A percentile compares a stretch with the other conserved stretches of the same genome.
phyloP scores from a whole-genome alignment of 2,888 invertebrate genomes.

The Hirtodrosophila cameraria region DNA sequence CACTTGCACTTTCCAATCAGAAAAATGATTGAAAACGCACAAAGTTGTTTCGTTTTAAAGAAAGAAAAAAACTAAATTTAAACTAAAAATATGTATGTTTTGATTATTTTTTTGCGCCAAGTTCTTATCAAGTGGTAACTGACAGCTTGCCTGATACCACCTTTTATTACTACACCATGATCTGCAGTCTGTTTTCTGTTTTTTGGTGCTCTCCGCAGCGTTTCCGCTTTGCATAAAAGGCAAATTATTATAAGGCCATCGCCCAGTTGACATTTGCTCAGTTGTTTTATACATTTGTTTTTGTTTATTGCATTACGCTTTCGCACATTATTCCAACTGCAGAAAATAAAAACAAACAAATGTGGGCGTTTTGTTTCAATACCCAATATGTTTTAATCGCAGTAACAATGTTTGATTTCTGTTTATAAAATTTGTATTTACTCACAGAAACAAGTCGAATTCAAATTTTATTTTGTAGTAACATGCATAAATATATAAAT shows the following conservation, averaged over 20 bases:
- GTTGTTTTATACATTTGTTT: constrained; percentile 26
- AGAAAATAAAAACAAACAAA: constrained; percentile 19
- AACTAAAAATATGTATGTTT: too few relatives aligned
- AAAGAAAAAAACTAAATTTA: too few relatives aligned
- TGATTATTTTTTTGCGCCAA: too few relatives aligned
- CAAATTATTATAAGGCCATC: constrained; percentile 55
- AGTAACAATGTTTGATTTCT: neutral
- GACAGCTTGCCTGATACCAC: neutral
- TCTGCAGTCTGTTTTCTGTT: constrained; percentile 31
- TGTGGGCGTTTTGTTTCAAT: constrained; percentile 10
- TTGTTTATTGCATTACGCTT: constrained; percentile 57
- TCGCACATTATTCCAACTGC: constrained; percentile 43
- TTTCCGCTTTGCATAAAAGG: constrained; percentile 68
- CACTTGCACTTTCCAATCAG: too few relatives aligned
- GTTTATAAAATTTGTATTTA: too few relatives aligned
- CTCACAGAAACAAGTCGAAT: neutral
- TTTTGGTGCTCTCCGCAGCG: constrained; percentile 4
- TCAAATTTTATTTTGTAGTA: constrained; percentile 4
- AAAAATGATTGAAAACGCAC: too few relatives aligned
- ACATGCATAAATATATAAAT: constrained; percentile 15
- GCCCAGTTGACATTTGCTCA: constrained; percentile 53
- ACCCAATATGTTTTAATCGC: constrained; percentile 41
- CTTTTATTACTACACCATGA: constrained; percentile 6
- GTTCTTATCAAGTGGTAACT: too few relatives aligned
- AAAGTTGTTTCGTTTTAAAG: too few relatives aligned